Conservation (phyloP, 2,113 vertebrate species). For the Centrocercus urophasianus region DNA sequence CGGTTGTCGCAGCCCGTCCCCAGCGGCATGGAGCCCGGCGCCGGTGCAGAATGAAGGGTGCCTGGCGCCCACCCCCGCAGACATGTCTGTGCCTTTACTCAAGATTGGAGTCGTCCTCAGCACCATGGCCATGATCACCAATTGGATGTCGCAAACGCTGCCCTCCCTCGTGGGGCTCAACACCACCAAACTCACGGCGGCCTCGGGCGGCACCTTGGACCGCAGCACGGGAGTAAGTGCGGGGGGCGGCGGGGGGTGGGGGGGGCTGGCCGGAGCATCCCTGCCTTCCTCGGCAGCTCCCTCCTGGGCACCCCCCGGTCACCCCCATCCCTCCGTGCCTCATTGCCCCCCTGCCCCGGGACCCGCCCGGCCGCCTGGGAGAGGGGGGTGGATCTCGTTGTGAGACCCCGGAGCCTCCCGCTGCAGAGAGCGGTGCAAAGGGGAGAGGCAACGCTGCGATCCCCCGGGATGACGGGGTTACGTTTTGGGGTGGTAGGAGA, state of each 20-base stretch:
- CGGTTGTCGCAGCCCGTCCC: constrained; percentile 67
- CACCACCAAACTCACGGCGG: constrained; percentile 90
- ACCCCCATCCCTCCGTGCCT: not conserved
- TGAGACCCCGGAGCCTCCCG: not conserved
- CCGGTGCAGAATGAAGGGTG: constrained; percentile 86
- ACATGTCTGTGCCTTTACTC: constrained; percentile 95
- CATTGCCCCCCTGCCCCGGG: not conserved
- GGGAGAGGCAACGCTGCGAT: not conserved
- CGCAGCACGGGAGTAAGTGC: constrained; percentile 95
- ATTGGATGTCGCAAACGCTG: constrained; percentile 99
- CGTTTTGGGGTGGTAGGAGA: not conserved
- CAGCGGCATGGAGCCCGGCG: constrained; percentile 79
- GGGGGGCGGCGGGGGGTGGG: not conserved
- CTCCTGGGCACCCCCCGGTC: not conserved
- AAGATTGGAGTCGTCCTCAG: constrained; percentile 98
- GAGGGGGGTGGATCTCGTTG: too few relatives aligned
- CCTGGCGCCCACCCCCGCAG: constrained; percentile 74
- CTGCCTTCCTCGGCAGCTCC: not conserved
- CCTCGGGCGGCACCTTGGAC: constrained; percentile 89
- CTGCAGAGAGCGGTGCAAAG: not conserved
- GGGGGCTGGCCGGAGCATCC: not conserved
- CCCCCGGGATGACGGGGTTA: not conserved
- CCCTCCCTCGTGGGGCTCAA: constrained; percentile 96
- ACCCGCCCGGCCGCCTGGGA: not conserved
- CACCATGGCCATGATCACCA: constrained; percentile 99